Base-by-base conservation (phyloP, 2,797 vertebrate species). In the Silurus aristotelis region DNA sequence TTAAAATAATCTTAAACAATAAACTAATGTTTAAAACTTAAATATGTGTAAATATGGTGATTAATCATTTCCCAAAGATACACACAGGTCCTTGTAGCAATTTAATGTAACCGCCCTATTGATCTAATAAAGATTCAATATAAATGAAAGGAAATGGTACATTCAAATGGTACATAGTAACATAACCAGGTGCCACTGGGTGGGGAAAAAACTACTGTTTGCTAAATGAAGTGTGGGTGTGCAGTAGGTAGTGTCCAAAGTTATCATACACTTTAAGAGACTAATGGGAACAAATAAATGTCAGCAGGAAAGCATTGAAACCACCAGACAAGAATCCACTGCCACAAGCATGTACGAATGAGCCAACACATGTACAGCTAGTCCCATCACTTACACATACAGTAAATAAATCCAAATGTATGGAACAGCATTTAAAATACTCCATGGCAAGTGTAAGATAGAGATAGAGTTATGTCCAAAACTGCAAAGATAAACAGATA, bases 101-200 rank as follows among this genome's bases (percentile, higher is more conserved):
- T 63, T 78, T 12, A 61, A n/a, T 61, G 6, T 63, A 63, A 43
- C 43, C n/a, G 31, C 13, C 38, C 58, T n/a, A 63, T 12, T 43
- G 61, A 79, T 79, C 31, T 43, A n/a, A 58, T n/a, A 43, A 79
- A 63, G 61, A 20, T n/a, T 79, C 19, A 79, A 15, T 4, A 7
- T 61, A 63, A 61, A 78, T 22, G 5, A 78, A 61, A 43, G 58
- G 2, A 43, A 63, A 78, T 77, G 55, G 8, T 22, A 64, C 38
- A 64, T 67, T 7, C 4, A 60, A 60, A 77, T 31, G 9, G 8
- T 58, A 60, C 9, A 38, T 6, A 10, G 15, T 55, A 58, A 20
- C 27, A 64, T 85, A 71, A 80, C 64, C 80, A 64, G 19, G 43
- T 78, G 31, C 63, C 56, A 22, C n/a, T 70, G 22, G 38, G 55